Evolutionary conservation across 2,113 vertebrate genomes (phyloP).

Genomic region (Melanotaenia duboulayi): DNA sequence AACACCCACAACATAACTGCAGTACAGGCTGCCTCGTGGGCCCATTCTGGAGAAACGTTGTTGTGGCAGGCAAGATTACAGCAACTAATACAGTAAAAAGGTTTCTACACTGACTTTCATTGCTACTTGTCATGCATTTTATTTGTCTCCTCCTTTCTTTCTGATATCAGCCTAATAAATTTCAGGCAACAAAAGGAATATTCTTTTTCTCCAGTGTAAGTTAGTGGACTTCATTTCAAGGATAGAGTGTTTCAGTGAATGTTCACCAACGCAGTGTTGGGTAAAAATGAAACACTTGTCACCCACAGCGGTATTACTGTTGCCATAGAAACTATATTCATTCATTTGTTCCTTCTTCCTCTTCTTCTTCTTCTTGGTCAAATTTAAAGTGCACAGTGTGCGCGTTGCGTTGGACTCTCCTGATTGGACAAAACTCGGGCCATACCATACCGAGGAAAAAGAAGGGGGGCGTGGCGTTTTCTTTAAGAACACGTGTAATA

Average conservation of each 20-base stretch:
- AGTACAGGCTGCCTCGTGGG: conserved; percentile 7
- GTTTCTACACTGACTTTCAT: neutral
- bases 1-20: conserved; percentile 32
- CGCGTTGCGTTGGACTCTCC: conserved; percentile 77
- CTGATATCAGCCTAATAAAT: neutral
- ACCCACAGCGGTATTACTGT: conserved; percentile 37
- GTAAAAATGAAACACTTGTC: conserved; percentile 40
- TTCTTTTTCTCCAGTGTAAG: neutral
- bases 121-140: neutral
- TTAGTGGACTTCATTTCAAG: neutral
- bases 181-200: neutral
- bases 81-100: neutral
- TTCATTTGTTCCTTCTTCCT: conserved; percentile 45
- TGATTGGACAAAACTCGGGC: conserved; percentile 73
- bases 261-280: neutral
- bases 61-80: neutral
- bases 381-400: conserved; percentile 44
- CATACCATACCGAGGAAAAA: conserved; percentile 43
- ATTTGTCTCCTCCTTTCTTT: neutral
- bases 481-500: conserved; percentile 37
- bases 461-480: conserved; percentile 15
- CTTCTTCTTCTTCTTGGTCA: conserved; percentile 5
- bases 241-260: neutral
- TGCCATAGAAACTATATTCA: conserved; percentile 68
- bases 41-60: conserved; percentile 1